Conservation (phyloP, 2,113 vertebrate species). For the Orcinus orca region DNA sequence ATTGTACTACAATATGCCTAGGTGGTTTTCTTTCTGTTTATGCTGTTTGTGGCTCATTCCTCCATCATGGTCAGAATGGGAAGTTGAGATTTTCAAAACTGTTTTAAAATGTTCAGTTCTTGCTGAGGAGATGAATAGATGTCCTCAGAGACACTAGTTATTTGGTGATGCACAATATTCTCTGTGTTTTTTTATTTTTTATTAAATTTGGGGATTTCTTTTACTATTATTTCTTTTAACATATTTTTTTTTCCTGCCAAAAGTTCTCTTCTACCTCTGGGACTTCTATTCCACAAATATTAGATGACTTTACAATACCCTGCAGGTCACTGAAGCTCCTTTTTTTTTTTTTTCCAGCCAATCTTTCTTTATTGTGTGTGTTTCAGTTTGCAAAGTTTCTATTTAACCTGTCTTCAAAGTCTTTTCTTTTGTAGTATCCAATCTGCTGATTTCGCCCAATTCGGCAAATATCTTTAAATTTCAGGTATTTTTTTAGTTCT, state of each 20-base stretch:
- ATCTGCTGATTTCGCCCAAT: not conserved
- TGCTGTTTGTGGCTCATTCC: not conserved
- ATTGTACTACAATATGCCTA: not conserved
- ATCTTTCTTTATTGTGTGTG: not conserved
- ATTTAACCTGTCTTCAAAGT: not conserved
- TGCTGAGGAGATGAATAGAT: not conserved
- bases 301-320: not conserved
- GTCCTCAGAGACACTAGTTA: not conserved
- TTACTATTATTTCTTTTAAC: not conserved
- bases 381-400: not conserved
- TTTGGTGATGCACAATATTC: not conserved
- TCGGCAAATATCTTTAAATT: not conserved
- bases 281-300: not conserved
- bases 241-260: not conserved
- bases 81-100: slow-evolving; percentile 15
- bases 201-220: not conserved
- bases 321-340: not conserved
- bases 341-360: not conserved
- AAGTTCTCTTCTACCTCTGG: not conserved
- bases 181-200: not conserved
- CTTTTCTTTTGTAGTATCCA: not conserved
- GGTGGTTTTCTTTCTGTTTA: slow-evolving; percentile 35
- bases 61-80: not conserved
- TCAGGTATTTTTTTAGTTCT: not conserved
- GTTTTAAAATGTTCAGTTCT: not conserved